Evolutionary conservation across 2,888 invertebrate species (phyloP).

Genomic region (Phyllotreta striolata): DNA sequence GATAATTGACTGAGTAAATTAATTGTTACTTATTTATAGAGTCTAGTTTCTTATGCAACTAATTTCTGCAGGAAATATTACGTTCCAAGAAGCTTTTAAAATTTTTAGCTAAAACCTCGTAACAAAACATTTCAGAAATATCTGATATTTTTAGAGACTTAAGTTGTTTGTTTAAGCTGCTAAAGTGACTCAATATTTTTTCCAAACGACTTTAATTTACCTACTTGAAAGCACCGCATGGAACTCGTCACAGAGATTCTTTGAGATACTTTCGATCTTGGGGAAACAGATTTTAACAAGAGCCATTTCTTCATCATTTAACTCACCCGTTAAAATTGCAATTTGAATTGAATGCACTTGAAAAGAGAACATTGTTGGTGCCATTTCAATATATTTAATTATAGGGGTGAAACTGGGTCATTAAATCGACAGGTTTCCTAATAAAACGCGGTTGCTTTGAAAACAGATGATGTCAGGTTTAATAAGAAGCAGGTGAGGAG

Average conservation of each 20-base stretch:
- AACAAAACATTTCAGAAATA: background rate
- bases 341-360: no score
- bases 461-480: conserved; percentile 5
- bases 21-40: no score
- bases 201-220: conserved; percentile 29
- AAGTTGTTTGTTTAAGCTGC: conserved; percentile 6
- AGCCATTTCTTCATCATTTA: conserved; percentile 21
- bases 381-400: background rate
- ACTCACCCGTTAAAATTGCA: conserved; percentile 30
- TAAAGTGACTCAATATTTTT: conserved; percentile 18
- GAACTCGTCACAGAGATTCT: conserved; percentile 41
- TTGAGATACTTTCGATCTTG: conserved; percentile 31
- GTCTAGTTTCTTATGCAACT: no score
- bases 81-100: no score
- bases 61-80: no score
- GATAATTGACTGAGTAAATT: no score
- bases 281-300: conserved; percentile 27
- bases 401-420: conserved; percentile 17
- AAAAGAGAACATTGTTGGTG: conserved; percentile 2
- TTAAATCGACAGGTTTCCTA: conserved; percentile 12
- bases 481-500: conserved; percentile 6
- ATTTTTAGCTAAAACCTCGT: no score
- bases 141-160: conserved; percentile 19
- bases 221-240: conserved; percentile 38
- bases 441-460: background rate